These are phyloP conservation scores for Dendrophyllia cribrosa DNA, from an alignment of 64 coral and sea anemone species.

Conservation along the genomic window DNA sequence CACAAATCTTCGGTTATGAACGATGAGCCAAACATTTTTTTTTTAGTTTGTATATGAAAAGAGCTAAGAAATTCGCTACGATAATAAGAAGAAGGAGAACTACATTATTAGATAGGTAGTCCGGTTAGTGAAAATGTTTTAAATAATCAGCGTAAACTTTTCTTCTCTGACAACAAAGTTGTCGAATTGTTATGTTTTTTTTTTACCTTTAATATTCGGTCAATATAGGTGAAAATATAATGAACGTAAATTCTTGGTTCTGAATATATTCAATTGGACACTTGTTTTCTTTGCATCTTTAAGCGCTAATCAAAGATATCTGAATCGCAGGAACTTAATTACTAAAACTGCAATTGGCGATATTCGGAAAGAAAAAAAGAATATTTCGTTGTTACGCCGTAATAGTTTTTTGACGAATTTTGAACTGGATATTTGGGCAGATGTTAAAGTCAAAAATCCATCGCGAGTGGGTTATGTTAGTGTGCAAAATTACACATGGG, in stretches of 20 bases:
- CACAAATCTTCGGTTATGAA: constrained; percentile 6
- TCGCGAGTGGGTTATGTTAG: background rate
- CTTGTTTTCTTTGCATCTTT: background rate
- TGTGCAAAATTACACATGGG: background rate
- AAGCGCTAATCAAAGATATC: background rate
- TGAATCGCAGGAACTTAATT: background rate
- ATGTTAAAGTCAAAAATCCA: background rate
- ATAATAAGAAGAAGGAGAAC: background rate
- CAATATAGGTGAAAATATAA: background rate
- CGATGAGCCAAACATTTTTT: constrained; percentile 10
- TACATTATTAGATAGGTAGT: background rate
- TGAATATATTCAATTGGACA: background rate
- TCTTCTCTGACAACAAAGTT: background rate
- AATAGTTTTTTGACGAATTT: background rate
- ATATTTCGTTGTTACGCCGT: background rate
- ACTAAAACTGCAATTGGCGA: background rate
- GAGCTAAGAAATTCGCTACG: background rate
- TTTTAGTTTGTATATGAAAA: constrained; percentile 40
- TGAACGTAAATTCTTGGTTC: background rate
- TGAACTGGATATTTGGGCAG: background rate
- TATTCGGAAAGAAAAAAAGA: background rate
- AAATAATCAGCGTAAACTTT: background rate
- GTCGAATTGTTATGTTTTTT: background rate
- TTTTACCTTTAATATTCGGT: background rate
- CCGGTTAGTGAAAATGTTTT: background rate